These are phyloP conservation scores for Petrolisthes manimaculis DNA, from an alignment of 2,888 invertebrate genomes.

Conservation along the genomic window DNA sequence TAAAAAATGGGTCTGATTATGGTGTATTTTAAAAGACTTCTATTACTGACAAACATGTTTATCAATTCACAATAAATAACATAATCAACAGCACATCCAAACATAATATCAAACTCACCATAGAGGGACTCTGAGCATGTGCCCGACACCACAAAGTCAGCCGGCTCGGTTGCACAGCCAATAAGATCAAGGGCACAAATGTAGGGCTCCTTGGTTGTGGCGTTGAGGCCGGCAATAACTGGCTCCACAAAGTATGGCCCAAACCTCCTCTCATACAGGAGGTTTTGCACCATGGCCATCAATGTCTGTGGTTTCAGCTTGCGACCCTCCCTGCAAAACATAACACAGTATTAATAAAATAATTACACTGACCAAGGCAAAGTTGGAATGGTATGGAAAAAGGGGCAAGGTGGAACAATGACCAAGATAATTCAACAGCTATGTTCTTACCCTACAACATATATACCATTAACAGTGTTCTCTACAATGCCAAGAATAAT, in stretches of 20 bases:
- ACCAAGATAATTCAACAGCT: too few relatives aligned
- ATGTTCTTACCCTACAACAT: too few relatives aligned
- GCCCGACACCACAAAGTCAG: slow-evolving; percentile 99
- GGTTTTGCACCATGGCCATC: slow-evolving; percentile 91
- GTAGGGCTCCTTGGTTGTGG: slow-evolving; percentile 85
- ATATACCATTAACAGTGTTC: too few relatives aligned
- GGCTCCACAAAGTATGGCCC: slow-evolving; percentile 99
- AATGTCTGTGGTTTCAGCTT: slow-evolving; percentile 91
- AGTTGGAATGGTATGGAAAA: too few relatives aligned
- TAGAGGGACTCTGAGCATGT: slow-evolving; percentile 89
- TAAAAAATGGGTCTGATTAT: too few relatives aligned
- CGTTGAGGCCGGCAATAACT: slow-evolving; percentile 92
- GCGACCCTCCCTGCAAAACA: slow-evolving; percentile 80
- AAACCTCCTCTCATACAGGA: slow-evolving; percentile 94
- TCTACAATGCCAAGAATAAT: too few relatives aligned
- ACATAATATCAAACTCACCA: slow-evolving; percentile 69
- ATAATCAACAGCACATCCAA: background rate
- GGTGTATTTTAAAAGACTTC: background rate
- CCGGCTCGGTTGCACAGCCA: slow-evolving; percentile 88
- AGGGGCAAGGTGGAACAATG: too few relatives aligned
- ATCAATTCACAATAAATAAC: background rate
- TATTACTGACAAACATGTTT: background rate
- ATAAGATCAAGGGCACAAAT: slow-evolving; percentile 96
- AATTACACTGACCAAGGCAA: too few relatives aligned
- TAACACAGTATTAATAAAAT: too few relatives aligned